Percentiles rank a stretch among this genome's conserved stretches.
phyloP scores from a whole-genome alignment of 1,140 invertebrate genomes.

The Mycetomoellerius zeteki region DNA sequence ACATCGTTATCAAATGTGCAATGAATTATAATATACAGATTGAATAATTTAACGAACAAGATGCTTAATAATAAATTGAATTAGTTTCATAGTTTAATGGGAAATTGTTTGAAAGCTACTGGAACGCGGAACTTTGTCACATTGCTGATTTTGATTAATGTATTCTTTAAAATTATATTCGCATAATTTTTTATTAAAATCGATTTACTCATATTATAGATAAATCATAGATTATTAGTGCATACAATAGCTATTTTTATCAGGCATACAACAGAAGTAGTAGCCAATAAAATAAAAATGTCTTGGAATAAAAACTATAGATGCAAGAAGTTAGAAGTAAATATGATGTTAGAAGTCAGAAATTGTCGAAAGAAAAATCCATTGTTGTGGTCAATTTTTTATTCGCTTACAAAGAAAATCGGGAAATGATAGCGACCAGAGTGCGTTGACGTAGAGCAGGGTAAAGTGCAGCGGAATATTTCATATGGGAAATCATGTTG shows the following conservation, averaged over 20 bases:
- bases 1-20: background rate
- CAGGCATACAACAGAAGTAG: background rate
- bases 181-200: background rate
- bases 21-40: background rate
- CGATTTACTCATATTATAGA: background rate
- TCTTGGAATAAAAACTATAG: background rate
- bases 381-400: conserved; percentile 44
- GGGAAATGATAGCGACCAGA: background rate
- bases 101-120: background rate
- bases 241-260: conserved; percentile 2
- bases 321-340: background rate
- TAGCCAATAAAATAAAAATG: background rate
- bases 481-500: conserved; percentile 77
- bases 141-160: conserved; percentile 20
- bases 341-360: background rate
- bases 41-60: conserved; percentile 5
- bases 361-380: conserved; percentile 26
- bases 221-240: background rate
- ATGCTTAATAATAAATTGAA: background rate
- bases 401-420: conserved; percentile 1
- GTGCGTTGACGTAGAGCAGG: conserved; percentile 52
- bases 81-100: background rate
- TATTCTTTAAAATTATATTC: background rate
- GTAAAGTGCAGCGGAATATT: conserved; percentile 65
- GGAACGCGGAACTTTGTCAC: background rate